These are phyloP conservation scores for Zygogramma bicolorata DNA, from an alignment of 2,888 invertebrate genomes.

Conservation along the genomic window DNA sequence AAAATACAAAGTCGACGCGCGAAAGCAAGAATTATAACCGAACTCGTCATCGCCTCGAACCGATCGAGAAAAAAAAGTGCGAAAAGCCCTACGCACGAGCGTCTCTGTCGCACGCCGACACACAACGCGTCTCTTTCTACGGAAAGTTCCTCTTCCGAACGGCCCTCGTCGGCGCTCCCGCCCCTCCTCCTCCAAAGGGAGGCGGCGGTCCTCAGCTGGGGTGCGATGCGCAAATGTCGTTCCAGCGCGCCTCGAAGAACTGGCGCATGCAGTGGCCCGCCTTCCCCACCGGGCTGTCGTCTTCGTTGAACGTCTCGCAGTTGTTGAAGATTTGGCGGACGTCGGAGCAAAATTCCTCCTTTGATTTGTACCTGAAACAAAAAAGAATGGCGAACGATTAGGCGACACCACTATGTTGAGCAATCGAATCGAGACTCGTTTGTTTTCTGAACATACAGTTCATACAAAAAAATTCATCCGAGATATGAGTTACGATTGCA, in stretches of 20 bases:
- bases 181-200: too few species aligned
- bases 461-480: too few species aligned
- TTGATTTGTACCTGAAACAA: slow-evolving; percentile 85
- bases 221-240: slow-evolving; percentile 70
- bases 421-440: too few species aligned
- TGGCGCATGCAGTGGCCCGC: slow-evolving; percentile 94
- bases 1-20: slow-evolving; percentile 60
- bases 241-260: slow-evolving; percentile 93
- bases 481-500: too few species aligned
- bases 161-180: slow-evolving; percentile 65
- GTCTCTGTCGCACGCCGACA: too few species aligned
- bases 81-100: slow-evolving; percentile 4
- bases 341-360: slow-evolving; percentile 93
- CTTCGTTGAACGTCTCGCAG: slow-evolving; percentile 98
- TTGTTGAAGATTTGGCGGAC: slow-evolving; percentile 96
- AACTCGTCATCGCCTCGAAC: background rate
- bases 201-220: slow-evolving; percentile 62
- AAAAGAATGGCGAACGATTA: background rate
- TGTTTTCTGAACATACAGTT: too few species aligned
- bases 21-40: background rate
- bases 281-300: slow-evolving; percentile 96
- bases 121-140: background rate
- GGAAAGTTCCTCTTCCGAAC: background rate
- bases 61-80: background rate
- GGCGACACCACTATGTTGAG: too few species aligned